Evolutionary conservation across 92 coral and sea anemone genomes (phyloP).

Genomic region (Phenganax subtilis): DNA sequence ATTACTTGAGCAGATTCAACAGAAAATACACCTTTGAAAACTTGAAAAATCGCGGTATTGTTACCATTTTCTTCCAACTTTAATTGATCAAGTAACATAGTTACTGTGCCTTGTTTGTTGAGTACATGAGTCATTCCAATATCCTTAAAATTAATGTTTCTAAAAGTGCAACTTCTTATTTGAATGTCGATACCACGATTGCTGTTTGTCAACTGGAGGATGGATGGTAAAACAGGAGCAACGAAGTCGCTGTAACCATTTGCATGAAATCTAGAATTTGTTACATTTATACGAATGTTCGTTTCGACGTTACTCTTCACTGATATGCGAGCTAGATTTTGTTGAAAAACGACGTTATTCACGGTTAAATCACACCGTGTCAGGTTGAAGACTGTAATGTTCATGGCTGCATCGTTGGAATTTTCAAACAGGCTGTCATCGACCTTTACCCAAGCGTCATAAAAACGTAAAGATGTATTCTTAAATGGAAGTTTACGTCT

Average conservation of each 20-base stretch:
- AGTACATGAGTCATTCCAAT: conserved; percentile 22
- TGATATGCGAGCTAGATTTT: conserved; percentile 32
- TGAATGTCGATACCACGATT: neutral
- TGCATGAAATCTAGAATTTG: conserved; percentile 25
- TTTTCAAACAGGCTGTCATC: conserved; percentile 26
- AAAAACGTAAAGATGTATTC: conserved; percentile 37
- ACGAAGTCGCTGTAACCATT: conserved; percentile 1
- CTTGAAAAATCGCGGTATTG: neutral
- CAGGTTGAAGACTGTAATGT: conserved; percentile 11
- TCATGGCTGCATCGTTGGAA: conserved; percentile 8
- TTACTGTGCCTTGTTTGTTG: conserved; percentile 23
- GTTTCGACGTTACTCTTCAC: neutral
- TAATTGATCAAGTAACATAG: neutral
- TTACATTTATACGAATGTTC: neutral
- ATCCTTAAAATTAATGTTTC: neutral
- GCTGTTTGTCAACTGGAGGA: conserved; percentile 4
- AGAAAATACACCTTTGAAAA: neutral
- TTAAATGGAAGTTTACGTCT: neutral
- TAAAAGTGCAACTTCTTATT: conserved; percentile 29
- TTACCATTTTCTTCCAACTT: conserved; percentile 18
- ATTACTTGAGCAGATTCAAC: neutral
- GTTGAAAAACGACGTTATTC: conserved; percentile 21
- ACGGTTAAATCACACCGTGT: neutral
- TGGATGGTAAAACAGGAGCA: neutral
- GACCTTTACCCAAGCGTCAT: conserved; percentile 17